These are phyloP conservation scores for Paratrypauchen microcephalus DNA, from an alignment of 2,797 vertebrate species.

Conservation along the genomic window DNA sequence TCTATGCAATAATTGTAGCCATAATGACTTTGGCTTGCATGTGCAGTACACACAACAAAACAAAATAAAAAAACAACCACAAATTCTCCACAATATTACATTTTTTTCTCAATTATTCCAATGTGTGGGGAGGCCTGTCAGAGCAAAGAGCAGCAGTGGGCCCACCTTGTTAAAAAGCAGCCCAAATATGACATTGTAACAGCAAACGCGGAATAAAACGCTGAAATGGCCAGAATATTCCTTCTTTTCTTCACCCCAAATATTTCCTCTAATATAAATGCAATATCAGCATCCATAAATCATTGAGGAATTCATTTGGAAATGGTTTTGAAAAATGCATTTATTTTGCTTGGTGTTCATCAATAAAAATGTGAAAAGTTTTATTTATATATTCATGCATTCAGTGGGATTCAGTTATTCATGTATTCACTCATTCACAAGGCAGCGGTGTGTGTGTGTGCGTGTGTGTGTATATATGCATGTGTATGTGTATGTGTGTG, in stretches of 20 bases:
- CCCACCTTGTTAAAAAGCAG: conserved; percentile 1
- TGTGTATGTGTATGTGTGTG: conserved; percentile 45
- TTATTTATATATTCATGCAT: conserved; percentile 79
- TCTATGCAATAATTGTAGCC: background rate
- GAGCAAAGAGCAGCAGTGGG: background rate
- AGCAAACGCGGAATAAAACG: conserved; percentile 3
- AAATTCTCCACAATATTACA: background rate
- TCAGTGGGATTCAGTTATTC: conserved; percentile 80
- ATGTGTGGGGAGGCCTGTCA: background rate
- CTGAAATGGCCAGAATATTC: conserved; percentile 71
- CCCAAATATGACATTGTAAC: conserved; percentile 1
- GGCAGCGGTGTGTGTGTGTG: conserved; percentile 47
- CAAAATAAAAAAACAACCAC: background rate
- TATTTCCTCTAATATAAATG: conserved; percentile 72
- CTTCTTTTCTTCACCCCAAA: conserved; percentile 64
- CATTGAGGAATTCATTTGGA: conserved; percentile 75
- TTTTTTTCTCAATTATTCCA: background rate
- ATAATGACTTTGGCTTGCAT: background rate
- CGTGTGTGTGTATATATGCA: conserved; percentile 31
- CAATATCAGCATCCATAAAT: conserved; percentile 77
- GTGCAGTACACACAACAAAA: background rate
- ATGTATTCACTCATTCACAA: conserved; percentile 83
- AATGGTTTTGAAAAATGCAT: conserved; percentile 75
- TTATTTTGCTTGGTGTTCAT: conserved; percentile 69
- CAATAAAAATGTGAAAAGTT: conserved; percentile 72